phyloP scores from a whole-genome alignment of 2,113 vertebrate species.

The Nyctibius bracteatus region DNA sequence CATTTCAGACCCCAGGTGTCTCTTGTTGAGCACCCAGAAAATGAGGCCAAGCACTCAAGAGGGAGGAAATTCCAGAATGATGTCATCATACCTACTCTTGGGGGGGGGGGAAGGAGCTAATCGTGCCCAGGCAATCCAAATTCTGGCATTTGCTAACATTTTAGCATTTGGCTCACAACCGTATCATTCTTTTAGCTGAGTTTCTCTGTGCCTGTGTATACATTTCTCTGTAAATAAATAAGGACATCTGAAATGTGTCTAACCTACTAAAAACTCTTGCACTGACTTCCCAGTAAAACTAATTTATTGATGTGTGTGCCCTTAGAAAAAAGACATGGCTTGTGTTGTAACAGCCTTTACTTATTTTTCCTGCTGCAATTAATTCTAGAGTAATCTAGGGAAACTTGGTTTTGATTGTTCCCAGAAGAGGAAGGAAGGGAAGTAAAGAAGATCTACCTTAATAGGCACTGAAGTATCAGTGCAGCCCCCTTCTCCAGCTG shows the following conservation, averaged over 20 bases:
- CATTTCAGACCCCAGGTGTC: constrained; percentile 30
- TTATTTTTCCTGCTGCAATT: not conserved
- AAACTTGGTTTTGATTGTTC: not conserved
- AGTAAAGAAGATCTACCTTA: not conserved
- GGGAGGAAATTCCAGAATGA: constrained; percentile 62
- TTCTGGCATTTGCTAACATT: constrained; percentile 44
- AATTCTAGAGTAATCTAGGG: not conserved
- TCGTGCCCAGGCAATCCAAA: constrained; percentile 44
- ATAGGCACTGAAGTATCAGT: not conserved
- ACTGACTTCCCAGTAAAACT: not conserved
- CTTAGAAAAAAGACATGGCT: not conserved
- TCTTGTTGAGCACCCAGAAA: constrained; percentile 50
- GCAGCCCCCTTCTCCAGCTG: not conserved
- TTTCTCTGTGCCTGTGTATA: not conserved
- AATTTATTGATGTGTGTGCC: not conserved
- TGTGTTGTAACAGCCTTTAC: not conserved
- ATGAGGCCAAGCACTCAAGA: constrained; percentile 34
- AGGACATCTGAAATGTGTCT: not conserved
- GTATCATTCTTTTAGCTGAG: not conserved
- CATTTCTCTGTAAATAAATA: not conserved
- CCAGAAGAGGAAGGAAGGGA: not conserved
- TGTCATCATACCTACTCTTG: constrained; percentile 24
- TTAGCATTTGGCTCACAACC: not conserved
- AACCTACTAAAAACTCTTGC: not conserved
- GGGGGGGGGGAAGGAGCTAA: constrained; percentile 18